Evolutionary conservation across 2,888 invertebrate genomes (phyloP).

Genomic region (Endotricha flammealis): DNA sequence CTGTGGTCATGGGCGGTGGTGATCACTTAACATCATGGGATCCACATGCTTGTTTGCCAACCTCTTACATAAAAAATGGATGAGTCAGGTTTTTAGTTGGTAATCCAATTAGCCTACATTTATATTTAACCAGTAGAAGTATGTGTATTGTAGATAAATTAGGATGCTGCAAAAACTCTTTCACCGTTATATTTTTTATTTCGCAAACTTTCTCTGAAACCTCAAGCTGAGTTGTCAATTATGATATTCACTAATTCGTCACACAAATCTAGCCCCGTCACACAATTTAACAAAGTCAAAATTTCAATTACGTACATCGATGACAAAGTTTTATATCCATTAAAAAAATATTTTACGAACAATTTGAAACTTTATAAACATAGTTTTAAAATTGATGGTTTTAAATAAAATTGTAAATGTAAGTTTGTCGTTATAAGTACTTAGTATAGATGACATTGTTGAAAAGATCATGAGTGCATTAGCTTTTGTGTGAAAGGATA

Average conservation of each 20-base stretch:
- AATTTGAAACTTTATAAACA: slow-evolving; percentile 18
- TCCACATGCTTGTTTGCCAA: too few species aligned
- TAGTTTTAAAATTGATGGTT: slow-evolving; percentile 6
- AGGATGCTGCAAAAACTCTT: too few species aligned
- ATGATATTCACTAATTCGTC: slow-evolving; percentile 46
- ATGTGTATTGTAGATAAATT: too few species aligned
- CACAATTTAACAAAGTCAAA: slow-evolving; percentile 71
- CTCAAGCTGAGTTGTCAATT: slow-evolving; percentile 55
- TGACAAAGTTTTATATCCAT: slow-evolving; percentile 18
- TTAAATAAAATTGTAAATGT: slow-evolving; percentile 7
- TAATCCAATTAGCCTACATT: too few species aligned
- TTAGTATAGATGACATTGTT: slow-evolving; percentile 71
- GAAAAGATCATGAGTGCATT: slow-evolving; percentile 74
- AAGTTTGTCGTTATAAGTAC: slow-evolving; percentile 41
- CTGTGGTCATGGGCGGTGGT: too few species aligned
- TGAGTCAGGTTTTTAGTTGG: too few species aligned
- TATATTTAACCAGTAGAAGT: too few species aligned
- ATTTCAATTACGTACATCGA: slow-evolving; percentile 61
- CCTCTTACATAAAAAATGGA: too few species aligned
- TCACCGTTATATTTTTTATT: too few species aligned
- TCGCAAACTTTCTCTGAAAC: slow-evolving; percentile 24
- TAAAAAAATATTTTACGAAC: slow-evolving; percentile 4
- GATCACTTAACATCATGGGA: too few species aligned
- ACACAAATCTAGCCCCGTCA: slow-evolving; percentile 62
- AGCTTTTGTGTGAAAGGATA: slow-evolving; percentile 54